Evolutionary conservation across 2,113 vertebrate species (phyloP).

Genomic region (Oenanthe melanoleuca): DNA sequence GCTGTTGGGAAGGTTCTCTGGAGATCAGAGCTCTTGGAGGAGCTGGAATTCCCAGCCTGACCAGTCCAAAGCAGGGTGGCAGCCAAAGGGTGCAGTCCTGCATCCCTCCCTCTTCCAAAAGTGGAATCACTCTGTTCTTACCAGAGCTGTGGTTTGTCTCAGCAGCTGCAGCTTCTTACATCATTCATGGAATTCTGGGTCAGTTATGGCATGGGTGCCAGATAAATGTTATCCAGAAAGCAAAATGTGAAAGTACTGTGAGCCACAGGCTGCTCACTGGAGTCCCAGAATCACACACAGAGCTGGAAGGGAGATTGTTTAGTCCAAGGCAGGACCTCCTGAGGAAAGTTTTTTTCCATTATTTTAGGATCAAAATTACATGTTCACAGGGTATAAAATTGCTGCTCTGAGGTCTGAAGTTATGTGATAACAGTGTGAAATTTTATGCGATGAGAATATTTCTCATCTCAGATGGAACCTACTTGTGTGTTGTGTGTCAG

Average conservation of each 20-base stretch:
- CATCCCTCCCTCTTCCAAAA: neutral
- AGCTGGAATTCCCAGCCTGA: neutral
- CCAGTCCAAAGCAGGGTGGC: neutral
- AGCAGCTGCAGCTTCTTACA: neutral
- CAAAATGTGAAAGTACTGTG: rapidly evolving
- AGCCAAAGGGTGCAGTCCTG: neutral
- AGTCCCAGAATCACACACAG: neutral
- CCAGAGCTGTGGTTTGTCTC: neutral
- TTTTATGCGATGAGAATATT: neutral
- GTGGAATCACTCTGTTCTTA: rapidly evolving
- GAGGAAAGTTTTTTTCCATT: neutral
- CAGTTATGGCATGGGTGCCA: neutral
- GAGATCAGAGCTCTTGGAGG: neutral
- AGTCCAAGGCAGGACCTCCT: neutral
- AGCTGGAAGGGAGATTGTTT: neutral
- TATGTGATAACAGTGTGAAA: neutral
- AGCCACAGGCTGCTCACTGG: neutral
- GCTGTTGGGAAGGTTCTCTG: neutral
- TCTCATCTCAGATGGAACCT: neutral
- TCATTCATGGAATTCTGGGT: neutral
- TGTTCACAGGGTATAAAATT: neutral
- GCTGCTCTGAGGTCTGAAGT: neutral
- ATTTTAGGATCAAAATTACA: neutral
- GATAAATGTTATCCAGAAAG: neutral
- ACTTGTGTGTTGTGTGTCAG: neutral